Base-by-base conservation (phyloP, 2,888 invertebrate genomes). In the Agrenia bidenticulata region DNA sequence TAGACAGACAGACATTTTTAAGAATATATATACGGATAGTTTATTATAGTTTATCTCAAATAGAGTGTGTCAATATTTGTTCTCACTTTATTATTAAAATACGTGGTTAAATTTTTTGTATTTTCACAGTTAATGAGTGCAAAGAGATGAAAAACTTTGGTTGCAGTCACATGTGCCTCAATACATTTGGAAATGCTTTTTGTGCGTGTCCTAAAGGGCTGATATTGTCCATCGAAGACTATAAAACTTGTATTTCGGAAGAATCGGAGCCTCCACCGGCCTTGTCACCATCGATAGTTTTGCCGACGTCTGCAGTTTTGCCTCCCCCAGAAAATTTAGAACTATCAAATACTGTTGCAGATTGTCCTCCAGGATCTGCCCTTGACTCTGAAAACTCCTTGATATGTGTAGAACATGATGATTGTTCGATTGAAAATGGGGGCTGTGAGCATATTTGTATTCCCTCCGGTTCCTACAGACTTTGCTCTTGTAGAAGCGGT, bases 391-490 rank as follows among this genome's bases (percentile, higher is more conserved):
- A 75, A 13, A 73, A 73, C 54, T 61, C 67, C 9, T 70, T 68
- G 39, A 73, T 76, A 42, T 76, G 79, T 59, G 76, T 81, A 42
- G 78, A 78, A 60, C 73, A 78, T 42, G 75, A 78, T 59, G 78
- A 78, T 65, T 78, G 61, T 79, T 83, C 76, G 79, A 63, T 80
- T 1, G 80, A 82, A 55, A 84, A 84, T 45, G 83, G 83, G 0
- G 84, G 84, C 9, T 85, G 85, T 72, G 83, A 83, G 4, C 85
- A 87, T 69, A 78, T 80, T 63, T 85, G 85, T 80, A 82, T 79
- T 80, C 86, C 86, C 77, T 81, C 72, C 78, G 79, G 72, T 79
- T 72, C 82, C 80, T 77, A 79, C 80, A 80, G 83, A 26, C 77
- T 78, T 42, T 83, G 83, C 64, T 75, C 81, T 78, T 85, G 84